Evolutionary conservation across 2,797 vertebrate genomes (phyloP), one percentile per base, ranked within the genome.

Genomic region (Meda fulgida): DNA sequence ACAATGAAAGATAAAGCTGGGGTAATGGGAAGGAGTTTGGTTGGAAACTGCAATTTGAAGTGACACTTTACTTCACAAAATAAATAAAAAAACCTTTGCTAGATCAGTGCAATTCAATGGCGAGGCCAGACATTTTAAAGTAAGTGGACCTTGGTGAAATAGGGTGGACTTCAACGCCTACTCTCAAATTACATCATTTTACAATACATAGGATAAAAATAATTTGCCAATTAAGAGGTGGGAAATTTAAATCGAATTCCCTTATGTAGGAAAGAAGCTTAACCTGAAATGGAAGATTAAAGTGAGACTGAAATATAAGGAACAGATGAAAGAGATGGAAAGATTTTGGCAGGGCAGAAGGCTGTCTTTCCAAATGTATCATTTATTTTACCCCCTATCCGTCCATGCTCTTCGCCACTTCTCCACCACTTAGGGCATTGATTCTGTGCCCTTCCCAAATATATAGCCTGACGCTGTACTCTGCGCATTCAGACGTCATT

Each of bases 361-460:
- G 53, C 38, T 70, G 51, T 19, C 14, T 29, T 72, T 76, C 75
- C 76, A 70, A 76, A 79, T 34, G 51, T 34, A 70, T 79, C 40
- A 84, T 84, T 77, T 79, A 72, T 63, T 84, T 78, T 48, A 78
- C 78, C 69, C 36, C 34, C 48, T 31, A 34, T 75, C 70, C 65
- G 58, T 53, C 29, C 18, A 8, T 73, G 80, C n/a, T n/a, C n/a
- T n/a, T n/a, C n/a, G n/a, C 55, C 77, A 58, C 51, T 80, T 67
- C 36, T 83, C 23, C 48, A 48, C 34, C 77, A 80, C 81, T 84
- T 84, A 84, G 48, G 71, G 14, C 81, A 80, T 76, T 66, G 36
- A 79, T 75, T 86, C 65, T 29, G 11, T 63, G 40, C 80, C 43
- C 13, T 65, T 78, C 19, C 36, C 29, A 71, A 46, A 67, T 55